A percentile compares a stretch with the other conserved stretches of the same genome.
These are phyloP conservation scores for Eurois occulta DNA, from an alignment of 2,888 invertebrate species.

Conservation along the genomic window DNA sequence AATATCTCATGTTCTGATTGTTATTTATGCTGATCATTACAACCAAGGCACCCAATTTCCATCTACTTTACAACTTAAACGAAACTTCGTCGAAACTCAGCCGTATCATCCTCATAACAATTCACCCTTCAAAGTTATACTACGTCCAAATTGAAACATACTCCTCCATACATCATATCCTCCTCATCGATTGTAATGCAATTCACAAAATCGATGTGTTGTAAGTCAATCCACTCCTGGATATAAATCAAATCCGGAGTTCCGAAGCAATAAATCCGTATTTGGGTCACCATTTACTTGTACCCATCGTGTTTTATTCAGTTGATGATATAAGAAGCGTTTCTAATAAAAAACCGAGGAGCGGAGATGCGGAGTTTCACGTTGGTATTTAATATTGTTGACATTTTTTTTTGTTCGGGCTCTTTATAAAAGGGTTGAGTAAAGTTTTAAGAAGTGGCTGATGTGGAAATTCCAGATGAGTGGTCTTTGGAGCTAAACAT, in stretches of 20 bases:
- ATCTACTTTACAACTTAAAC: conserved; percentile 26
- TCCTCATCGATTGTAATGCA: conserved; percentile 60
- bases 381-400: conserved; percentile 65
- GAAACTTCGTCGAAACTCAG: conserved; percentile 19
- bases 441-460: conserved; percentile 54
- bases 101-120: conserved; percentile 23
- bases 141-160: conserved; percentile 49
- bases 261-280: conserved; percentile 66
- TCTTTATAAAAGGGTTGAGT: conserved; percentile 52
- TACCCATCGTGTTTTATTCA: conserved; percentile 64
- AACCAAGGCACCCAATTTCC: not conserved
- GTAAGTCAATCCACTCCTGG: conserved; percentile 64
- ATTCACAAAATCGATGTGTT: conserved; percentile 62
- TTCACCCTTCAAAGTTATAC: conserved; percentile 25
- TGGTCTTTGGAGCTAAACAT: conserved; percentile 26
- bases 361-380: conserved; percentile 55
- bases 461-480: conserved; percentile 57
- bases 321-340: conserved; percentile 65
- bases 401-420: conserved; percentile 47
- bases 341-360: conserved; percentile 61
- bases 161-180: conserved; percentile 32
- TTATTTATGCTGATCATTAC: conserved; percentile 15
- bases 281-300: conserved; percentile 69
- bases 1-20: not conserved
- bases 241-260: conserved; percentile 67